Base-by-base conservation (phyloP, 2,113 vertebrate species). In the Prunella fulvescens region DNA sequence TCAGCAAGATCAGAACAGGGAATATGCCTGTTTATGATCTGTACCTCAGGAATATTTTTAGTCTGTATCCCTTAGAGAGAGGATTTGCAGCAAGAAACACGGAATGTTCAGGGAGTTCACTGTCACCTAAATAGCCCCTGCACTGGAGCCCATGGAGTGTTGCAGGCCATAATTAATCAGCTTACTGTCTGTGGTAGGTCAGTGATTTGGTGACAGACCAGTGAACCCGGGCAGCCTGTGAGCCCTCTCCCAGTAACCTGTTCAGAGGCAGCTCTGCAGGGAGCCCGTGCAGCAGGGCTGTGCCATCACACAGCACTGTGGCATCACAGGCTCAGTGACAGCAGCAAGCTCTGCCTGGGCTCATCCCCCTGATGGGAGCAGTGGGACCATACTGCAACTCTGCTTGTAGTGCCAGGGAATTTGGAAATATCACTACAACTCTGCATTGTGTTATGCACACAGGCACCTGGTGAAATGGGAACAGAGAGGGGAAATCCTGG, bases 41-140 rank as follows among this genome's bases (percentile, higher is more conserved):
- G 58, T 70, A 54, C n/a, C 47, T 90, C 58, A 66, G 66, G 62
- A 82, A 72, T 57, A 70, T 80, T 88, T 95, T 91, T 82, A 61
- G 66, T 40, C 33, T 79, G 31, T 64, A 24, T 66, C 14, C 53
- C 14, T 80, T 45, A 39, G 54, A 87, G 54, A 80, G 79, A 57
- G 33, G 53, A 71, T 77, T 65, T 87, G 22, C 57, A 58, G 54
- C 23, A 65, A 89, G 53, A 80, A 56, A 60, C 40, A 29, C 8
- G 9, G 40, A 24, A 25, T 35, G 29, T 42, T 79, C 64, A 53
- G 39, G 29, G 73, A 76, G 39, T n/a, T 82, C 28, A 19, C 60
- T 64, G n/a, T 64, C n/a, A 29, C n/a, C 70, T 76, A 11, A 93
- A 67, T 14, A 87, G 48, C 23, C 35, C 31, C 61, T 39, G 48